phyloP scores from a whole-genome alignment of 2,888 invertebrate genomes.

The Psylliodes chrysocephalus region DNA sequence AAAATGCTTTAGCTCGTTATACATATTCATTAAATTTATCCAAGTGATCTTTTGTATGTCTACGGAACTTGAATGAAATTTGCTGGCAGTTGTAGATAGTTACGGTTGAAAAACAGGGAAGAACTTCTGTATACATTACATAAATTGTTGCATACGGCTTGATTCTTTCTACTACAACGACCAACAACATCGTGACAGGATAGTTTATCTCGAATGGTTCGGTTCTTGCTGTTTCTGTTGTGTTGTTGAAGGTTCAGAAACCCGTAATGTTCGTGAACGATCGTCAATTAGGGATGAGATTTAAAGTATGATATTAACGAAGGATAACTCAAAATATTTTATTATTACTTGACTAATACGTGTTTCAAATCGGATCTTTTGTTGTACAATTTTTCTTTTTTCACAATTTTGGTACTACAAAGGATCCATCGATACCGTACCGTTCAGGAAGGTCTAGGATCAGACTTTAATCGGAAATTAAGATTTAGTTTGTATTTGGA shows the following conservation, averaged over 20 bases:
- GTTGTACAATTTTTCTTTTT: too few species aligned
- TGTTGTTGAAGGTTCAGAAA: slow-evolving; percentile 19
- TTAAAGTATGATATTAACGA: neutral
- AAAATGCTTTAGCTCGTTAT: slow-evolving; percentile 19
- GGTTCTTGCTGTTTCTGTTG: slow-evolving; percentile 13
- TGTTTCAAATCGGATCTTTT: too few species aligned
- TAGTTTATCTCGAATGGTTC: slow-evolving; percentile 33
- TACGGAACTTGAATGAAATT: slow-evolving; percentile 23
- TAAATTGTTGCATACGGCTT: slow-evolving; percentile 37
- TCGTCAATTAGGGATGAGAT: slow-evolving; percentile 3
- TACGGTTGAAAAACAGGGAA: slow-evolving; percentile 30
- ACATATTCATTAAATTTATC: slow-evolving; percentile 23
- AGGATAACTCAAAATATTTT: too few species aligned
- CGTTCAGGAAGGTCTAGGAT: too few species aligned
- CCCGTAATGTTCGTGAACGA: slow-evolving; percentile 1
- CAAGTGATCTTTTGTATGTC: slow-evolving; percentile 18
- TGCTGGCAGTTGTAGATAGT: slow-evolving; percentile 26
- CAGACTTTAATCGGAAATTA: too few species aligned
- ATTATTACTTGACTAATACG: too few species aligned
- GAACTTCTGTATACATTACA: slow-evolving; percentile 39
- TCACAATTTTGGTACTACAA: too few species aligned
- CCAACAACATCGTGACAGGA: slow-evolving; percentile 35
- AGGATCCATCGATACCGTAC: too few species aligned
- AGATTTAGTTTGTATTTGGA: too few species aligned
- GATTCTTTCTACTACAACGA: slow-evolving; percentile 32